Conservation (phyloP, 2,113 vertebrate species). For the Proteles cristata region DNA sequence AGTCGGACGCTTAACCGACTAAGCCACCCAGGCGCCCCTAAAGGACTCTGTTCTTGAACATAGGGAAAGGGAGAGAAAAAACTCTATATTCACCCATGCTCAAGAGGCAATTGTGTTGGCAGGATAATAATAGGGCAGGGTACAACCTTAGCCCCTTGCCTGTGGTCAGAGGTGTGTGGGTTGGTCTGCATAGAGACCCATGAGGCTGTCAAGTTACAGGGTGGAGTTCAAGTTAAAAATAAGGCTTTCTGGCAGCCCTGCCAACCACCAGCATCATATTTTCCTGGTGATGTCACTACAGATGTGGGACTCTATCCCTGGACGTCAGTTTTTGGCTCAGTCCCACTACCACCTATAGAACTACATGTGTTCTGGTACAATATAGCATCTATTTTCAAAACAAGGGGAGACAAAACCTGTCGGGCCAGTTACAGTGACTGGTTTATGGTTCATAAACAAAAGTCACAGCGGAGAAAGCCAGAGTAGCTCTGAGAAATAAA, state of each 20-base stretch:
- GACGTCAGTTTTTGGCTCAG: constrained; percentile 16
- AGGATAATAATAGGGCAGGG: neutral
- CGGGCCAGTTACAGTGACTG: constrained; percentile 18
- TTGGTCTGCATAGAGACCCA: constrained; percentile 73
- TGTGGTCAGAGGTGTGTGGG: constrained; percentile 77
- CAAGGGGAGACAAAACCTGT: constrained; percentile 58
- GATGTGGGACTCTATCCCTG: constrained; percentile 49
- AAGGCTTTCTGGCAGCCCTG: constrained; percentile 56
- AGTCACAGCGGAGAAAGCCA: neutral
- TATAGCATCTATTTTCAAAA: constrained; percentile 17
- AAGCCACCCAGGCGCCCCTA: no score
- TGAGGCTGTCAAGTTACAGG: constrained; percentile 64
- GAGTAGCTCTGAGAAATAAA: neutral
- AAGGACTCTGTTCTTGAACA: neutral
- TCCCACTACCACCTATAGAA: neutral
- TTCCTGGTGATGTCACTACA: constrained; percentile 77
- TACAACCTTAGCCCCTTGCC: constrained; percentile 27
- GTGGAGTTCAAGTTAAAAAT: constrained; percentile 76
- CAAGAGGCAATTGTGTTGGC: neutral
- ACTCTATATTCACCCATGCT: neutral
- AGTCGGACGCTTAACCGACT: no score
- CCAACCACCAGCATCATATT: constrained; percentile 59
- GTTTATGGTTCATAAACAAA: constrained; percentile 42
- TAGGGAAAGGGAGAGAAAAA: neutral
- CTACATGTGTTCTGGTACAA: neutral